These are phyloP conservation scores for Spizaetus ornatus DNA, from an alignment of 2,113 vertebrate species.

Conservation along the genomic window DNA sequence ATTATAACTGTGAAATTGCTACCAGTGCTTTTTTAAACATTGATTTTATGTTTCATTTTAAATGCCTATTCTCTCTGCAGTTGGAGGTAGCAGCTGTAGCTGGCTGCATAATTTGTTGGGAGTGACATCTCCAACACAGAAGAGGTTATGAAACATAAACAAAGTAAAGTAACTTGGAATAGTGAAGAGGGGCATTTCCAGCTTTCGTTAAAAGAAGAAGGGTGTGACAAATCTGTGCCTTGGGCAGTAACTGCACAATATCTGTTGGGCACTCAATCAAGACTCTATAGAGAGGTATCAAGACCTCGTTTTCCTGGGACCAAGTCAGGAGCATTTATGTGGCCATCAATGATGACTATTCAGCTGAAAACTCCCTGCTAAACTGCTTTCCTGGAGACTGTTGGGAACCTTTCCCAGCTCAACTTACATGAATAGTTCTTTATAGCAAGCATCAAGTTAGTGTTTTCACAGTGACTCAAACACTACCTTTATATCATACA, in stretches of 20 bases:
- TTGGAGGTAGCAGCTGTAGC: constrained; percentile 18
- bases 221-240: neutral
- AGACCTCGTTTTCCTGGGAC: neutral
- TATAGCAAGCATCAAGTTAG: neutral
- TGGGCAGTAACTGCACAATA: neutral
- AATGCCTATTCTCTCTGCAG: neutral
- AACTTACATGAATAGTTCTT: neutral
- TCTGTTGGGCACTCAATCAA: neutral
- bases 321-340: neutral
- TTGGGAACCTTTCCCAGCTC: neutral
- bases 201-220: neutral
- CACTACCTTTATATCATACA: neutral
- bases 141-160: neutral
- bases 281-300: neutral
- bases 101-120: neutral
- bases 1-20: neutral
- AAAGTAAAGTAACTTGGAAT: neutral
- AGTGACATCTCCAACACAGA: neutral
- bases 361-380: neutral
- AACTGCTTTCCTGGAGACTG: neutral
- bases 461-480: neutral
- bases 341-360: neutral
- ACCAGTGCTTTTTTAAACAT: neutral
- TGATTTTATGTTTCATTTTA: neutral
- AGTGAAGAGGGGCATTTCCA: neutral